These are phyloP conservation scores for Phoeniculus purpureus DNA, from an alignment of 2,797 vertebrate genomes.

Conservation along the genomic window DNA sequence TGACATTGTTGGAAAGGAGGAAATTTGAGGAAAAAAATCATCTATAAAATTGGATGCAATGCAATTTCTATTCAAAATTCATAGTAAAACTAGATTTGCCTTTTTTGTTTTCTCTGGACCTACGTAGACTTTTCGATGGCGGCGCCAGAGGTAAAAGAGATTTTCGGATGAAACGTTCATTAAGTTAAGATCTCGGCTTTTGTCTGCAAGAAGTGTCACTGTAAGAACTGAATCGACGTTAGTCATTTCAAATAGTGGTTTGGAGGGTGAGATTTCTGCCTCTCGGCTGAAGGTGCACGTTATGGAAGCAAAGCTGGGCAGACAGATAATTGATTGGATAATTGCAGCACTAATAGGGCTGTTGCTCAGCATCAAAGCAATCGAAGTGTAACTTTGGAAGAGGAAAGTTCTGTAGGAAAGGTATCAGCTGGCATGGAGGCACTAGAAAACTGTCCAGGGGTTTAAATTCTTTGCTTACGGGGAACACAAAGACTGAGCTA, in stretches of 20 bases:
- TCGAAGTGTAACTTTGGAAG: neutral
- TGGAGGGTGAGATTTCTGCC: neutral
- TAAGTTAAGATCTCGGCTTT: neutral
- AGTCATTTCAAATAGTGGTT: neutral
- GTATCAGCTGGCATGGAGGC: neutral
- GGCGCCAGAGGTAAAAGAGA: neutral
- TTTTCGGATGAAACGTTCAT: neutral
- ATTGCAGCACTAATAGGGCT: neutral
- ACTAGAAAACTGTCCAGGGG: neutral
- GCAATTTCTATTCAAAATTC: neutral
- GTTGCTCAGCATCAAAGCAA: neutral
- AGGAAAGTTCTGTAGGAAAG: neutral
- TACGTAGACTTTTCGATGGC: neutral
- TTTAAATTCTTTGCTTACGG: neutral
- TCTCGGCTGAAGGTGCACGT: neutral
- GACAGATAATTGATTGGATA: neutral
- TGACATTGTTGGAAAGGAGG: neutral
- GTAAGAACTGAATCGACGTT: neutral
- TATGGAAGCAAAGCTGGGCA: neutral
- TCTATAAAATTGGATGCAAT: neutral
- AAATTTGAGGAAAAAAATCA: neutral
- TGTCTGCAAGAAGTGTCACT: neutral
- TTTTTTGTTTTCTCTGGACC: neutral
- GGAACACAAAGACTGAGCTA: neutral
- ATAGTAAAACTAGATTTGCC: neutral